Percentiles rank a stretch among this genome's conserved stretches.
Evolutionary conservation across 2,797 vertebrate species (phyloP).

Genomic region (Lophotriccus pileatus): DNA sequence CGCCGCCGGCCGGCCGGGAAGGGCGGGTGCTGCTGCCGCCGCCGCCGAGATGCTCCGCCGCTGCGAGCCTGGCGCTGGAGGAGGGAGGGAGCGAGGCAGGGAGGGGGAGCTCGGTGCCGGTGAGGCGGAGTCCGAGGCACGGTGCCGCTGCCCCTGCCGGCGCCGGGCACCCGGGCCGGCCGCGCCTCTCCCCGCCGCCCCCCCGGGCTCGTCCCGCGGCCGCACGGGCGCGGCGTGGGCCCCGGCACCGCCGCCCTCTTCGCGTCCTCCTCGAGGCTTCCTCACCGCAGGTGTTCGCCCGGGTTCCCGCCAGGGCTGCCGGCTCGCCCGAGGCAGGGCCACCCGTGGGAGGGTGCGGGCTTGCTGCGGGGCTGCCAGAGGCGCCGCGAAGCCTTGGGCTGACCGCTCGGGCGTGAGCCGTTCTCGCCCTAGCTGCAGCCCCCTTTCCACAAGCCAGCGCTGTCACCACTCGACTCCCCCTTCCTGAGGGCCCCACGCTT

Average conservation of each 20-base stretch:
- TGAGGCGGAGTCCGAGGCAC: conserved; percentile 72
- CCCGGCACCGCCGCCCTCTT: not conserved
- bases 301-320: not conserved
- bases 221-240: not conserved
- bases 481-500: not conserved
- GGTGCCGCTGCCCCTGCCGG: not conserved
- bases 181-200: not conserved
- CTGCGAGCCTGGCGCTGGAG: conserved; percentile 48
- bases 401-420: not conserved
- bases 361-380: not conserved
- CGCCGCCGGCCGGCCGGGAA: conserved; percentile 24
- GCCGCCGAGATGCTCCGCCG: conserved; percentile 48
- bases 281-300: not conserved
- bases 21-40: conserved; percentile 43
- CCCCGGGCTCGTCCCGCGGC: conserved; percentile 44
- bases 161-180: conserved; percentile 22
- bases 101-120: conserved; percentile 29
- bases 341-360: not conserved
- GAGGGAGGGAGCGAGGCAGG: not conserved
- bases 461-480: not conserved
- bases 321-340: not conserved
- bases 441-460: not conserved
- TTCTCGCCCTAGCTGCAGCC: not conserved
- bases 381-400: not conserved
- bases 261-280: not conserved